These are phyloP conservation scores for Saguinus midas DNA, from an alignment of 2,113 vertebrate species.

Conservation along the genomic window DNA sequence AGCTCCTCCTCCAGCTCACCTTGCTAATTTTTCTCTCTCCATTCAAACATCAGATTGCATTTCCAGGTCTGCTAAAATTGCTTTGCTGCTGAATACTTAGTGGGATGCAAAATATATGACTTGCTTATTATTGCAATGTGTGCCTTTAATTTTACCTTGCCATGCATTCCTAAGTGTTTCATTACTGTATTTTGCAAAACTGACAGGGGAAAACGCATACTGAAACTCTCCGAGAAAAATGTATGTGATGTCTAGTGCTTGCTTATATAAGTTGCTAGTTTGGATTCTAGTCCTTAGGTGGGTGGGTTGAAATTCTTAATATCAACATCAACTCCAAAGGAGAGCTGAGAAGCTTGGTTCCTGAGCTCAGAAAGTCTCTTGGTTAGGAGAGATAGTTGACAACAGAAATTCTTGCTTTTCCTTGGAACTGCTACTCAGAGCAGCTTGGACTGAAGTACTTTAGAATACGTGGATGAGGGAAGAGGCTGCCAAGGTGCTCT, in stretches of 20 bases:
- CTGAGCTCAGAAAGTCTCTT: neutral
- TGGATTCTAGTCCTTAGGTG: neutral
- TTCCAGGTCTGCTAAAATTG: slow-evolving; percentile 17
- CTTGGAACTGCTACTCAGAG: neutral
- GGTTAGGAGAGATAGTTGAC: neutral
- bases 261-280: neutral
- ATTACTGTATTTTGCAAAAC: slow-evolving; percentile 57
- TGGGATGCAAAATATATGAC: slow-evolving; percentile 58
- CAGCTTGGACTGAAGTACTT: neutral
- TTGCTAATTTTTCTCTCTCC: neutral
- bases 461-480: neutral
- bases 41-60: slow-evolving; percentile 37
- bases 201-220: neutral
- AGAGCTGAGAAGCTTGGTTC: neutral
- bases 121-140: slow-evolving; percentile 52
- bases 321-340: neutral
- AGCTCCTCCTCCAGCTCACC: neutral
- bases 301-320: neutral
- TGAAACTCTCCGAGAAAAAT: slow-evolving; percentile 33
- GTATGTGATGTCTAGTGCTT: neutral
- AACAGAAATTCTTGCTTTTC: neutral
- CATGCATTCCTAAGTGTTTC: slow-evolving; percentile 48
- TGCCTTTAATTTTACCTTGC: slow-evolving; percentile 52
- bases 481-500: too few relatives aligned
- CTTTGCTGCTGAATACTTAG: slow-evolving; percentile 40